Base-by-base conservation (phyloP, 1,140 invertebrate species). In the Hycleus phaleratus region DNA sequence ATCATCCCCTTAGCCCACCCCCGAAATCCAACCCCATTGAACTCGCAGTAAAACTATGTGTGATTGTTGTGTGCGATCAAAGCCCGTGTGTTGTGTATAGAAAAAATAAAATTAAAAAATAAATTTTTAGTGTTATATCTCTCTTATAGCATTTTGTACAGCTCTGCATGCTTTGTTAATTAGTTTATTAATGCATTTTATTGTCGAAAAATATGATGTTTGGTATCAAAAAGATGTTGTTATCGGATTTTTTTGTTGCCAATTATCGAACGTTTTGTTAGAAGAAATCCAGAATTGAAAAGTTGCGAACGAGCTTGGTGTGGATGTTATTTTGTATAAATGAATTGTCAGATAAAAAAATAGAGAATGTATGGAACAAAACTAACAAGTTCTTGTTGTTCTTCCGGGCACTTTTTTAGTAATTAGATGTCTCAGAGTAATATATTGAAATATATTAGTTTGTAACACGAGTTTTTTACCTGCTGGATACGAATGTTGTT, bases 81-180 rank as follows among this genome's bases (percentile, higher is more conserved):
- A 55, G 46, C 57, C 50, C 49, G 55, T 48, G 43, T 64, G 39
- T 47, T 48, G 32, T 50, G 50, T 54, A 60, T 39, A 39, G 38
- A 39, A 18, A 18, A 18, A 18, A 18, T 18, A 18, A 18, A 18
- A 18, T 18, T 18, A 18, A 32, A 5, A 32, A 52, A 60, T 62
- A 64, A 59, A 67, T 63, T 67, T 67, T 68, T 70, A 70, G 64
- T 70, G 65, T 68, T 70, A 59, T 18, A 18, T 18, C 18, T 18
- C 18, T 32, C 32, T 32, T 50, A 57, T 59, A 68, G 68, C 66
- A 70, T 68, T 70, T 70, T 70, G 68, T 70, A 70, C 65, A 70
- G 67, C 62, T 18, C 18, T 70, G 66, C 68, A 70, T 70, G 68
- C 68, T 70, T 68, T 64, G 63, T 67, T 65, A 61, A 59, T 66